Conservation (phyloP, 2,888 invertebrate genomes). For the Tromatobia lineatoria region DNA sequence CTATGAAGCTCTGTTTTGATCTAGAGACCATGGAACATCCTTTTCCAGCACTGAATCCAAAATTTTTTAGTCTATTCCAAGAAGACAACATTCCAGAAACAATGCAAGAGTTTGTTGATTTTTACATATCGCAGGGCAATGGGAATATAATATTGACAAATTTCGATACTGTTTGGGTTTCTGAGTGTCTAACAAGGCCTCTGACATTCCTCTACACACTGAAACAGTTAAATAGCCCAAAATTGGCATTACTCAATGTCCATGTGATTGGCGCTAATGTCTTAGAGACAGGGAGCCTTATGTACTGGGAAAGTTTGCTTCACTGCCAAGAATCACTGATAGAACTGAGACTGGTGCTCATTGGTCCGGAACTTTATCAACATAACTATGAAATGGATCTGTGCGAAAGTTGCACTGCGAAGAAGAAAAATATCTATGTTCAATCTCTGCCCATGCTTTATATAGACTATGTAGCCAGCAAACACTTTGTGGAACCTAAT, state of each 20-base stretch:
- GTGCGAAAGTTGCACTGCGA: slow-evolving; percentile 72
- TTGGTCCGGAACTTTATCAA: slow-evolving; percentile 80
- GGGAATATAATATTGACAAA: not conserved
- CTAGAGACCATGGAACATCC: slow-evolving; percentile 72
- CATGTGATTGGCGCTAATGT: slow-evolving; percentile 82
- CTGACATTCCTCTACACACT: slow-evolving; percentile 78
- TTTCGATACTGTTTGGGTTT: slow-evolving; percentile 28
- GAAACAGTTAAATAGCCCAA: slow-evolving; percentile 69
- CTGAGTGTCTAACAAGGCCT: slow-evolving; percentile 79
- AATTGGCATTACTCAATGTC: slow-evolving; percentile 70
- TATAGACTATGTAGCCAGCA: slow-evolving; percentile 70
- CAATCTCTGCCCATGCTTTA: slow-evolving; percentile 71
- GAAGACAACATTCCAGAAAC: slow-evolving; percentile 72
- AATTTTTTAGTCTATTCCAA: slow-evolving; percentile 71
- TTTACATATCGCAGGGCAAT: slow-evolving; percentile 44
- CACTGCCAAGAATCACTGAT: slow-evolving; percentile 79
- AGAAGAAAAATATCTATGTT: slow-evolving; percentile 71
- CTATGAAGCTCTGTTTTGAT: slow-evolving; percentile 74
- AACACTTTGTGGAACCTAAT: slow-evolving; percentile 74
- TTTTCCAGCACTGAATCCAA: slow-evolving; percentile 68
- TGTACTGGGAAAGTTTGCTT: slow-evolving; percentile 81
- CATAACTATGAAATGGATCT: slow-evolving; percentile 51
- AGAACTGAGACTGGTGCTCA: slow-evolving; percentile 74
- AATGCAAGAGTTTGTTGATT: slow-evolving; percentile 74
- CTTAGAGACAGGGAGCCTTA: slow-evolving; percentile 76